Conservation (phyloP, 2,888 invertebrate genomes). For the Cataglyphis livida region DNA sequence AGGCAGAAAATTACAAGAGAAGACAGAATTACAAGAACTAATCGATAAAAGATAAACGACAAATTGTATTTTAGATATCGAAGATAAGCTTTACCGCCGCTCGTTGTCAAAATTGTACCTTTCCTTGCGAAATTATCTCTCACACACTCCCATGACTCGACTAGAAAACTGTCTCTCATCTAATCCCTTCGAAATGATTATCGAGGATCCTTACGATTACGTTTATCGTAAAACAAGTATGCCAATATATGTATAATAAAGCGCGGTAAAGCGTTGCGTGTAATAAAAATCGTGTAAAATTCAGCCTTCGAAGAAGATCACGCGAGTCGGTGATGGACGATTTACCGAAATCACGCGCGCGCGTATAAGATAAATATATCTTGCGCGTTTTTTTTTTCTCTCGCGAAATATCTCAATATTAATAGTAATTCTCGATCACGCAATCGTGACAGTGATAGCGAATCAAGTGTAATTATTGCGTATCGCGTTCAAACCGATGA, state of each 20-base stretch:
- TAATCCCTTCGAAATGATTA: constrained; percentile 40
- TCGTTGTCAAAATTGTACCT: constrained; percentile 22
- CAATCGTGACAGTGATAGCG: not conserved
- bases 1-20: not conserved
- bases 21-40: not conserved
- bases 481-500: not conserved
- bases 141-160: constrained; percentile 37
- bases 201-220: constrained; percentile 58
- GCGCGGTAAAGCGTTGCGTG: constrained; percentile 55
- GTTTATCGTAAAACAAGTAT: constrained; percentile 43
- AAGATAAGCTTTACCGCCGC: constrained; percentile 10
- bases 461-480: not conserved
- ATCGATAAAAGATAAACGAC: not conserved
- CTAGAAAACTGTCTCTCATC: constrained; percentile 36
- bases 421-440: not conserved
- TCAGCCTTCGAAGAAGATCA: constrained; percentile 71
- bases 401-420: not conserved
- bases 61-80: constrained; percentile 2
- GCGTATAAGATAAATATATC: constrained; percentile 8
- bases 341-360: not conserved
- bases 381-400: not conserved
- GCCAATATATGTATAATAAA: constrained; percentile 39
- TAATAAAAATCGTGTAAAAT: constrained; percentile 66
- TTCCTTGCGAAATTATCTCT: constrained; percentile 7
- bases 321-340: constrained; percentile 50